Evolutionary conservation across 2,113 vertebrate genomes (phyloP).

Genomic region (Shinisaurus crocodilurus): DNA sequence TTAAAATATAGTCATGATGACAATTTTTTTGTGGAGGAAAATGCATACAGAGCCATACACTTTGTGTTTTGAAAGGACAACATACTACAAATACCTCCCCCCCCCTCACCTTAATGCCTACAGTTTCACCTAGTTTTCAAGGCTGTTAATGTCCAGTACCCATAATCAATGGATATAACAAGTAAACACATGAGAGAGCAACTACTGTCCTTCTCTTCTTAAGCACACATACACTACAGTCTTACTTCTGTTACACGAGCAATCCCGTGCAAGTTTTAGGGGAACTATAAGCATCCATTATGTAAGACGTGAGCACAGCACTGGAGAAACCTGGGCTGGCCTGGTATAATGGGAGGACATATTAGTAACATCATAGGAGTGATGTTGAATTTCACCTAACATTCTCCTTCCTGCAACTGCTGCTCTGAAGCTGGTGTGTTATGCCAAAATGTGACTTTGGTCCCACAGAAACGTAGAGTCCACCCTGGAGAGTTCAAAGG

Average conservation of each 20-base stretch:
- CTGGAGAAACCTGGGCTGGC: not conserved
- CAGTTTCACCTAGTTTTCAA: not conserved
- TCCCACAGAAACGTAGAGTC: too few species aligned
- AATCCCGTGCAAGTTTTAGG: not conserved
- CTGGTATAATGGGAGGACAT: not conserved
- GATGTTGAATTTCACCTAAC: too few species aligned
- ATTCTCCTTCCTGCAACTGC: too few species aligned
- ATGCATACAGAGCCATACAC: not conserved
- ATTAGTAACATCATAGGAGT: not conserved
- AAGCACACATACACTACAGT: not conserved
- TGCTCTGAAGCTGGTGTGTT: too few species aligned
- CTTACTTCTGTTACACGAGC: too few species aligned
- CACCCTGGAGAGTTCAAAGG: too few species aligned
- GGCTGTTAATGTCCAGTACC: not conserved
- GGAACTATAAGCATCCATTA: not conserved
- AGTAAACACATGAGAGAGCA: not conserved
- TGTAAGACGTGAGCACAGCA: not conserved
- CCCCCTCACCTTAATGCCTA: not conserved
- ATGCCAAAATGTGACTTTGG: too few species aligned
- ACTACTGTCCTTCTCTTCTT: not conserved
- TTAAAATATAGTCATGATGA: not conserved
- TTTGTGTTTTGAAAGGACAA: not conserved
- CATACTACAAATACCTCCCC: not conserved
- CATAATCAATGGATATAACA: not conserved
- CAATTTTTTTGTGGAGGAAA: not conserved